Base-by-base conservation (phyloP, 2,888 invertebrate species). In the Archips crataeganus region DNA sequence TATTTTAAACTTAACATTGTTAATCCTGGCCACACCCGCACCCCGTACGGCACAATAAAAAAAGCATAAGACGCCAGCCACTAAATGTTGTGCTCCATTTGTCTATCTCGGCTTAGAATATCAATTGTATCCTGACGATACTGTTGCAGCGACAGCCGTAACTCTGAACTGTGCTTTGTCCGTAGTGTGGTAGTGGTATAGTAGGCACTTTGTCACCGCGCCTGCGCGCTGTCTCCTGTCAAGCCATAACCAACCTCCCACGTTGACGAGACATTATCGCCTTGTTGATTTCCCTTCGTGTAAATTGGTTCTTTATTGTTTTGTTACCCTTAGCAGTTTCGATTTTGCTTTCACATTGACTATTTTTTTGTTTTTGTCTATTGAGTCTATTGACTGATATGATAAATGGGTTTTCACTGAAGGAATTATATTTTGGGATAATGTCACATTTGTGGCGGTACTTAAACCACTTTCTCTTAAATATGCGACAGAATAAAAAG, bases 191-290 rank as follows among this genome's bases (percentile, higher is more conserved):
- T 45, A 45, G 45, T 45, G 45, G 45, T 69, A 77, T 45, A 11
- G 45, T 69, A 77, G 80, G 82, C 82, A 81, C 82, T 84, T 83
- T 83, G 81, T 86, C 82, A 82, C 77, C 83, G 84, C 86, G 84
- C 82, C 79, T 79, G 82, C 83, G 83, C 82, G 76, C 76, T 75
- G 74, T 79, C 71, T 76, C 79, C 80, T 82, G 82, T 80, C 81
- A 80, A 65, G 70, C 83, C 79, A 81, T 81, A 81, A 81, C 82
- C 79, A 76, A 85, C 90, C 89, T 84, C 90, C 90, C 84, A 85
- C 83, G 80, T 79, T 57, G 82, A 70, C 74, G 77, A 70, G 78
- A 74, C 78, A 74, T 70, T 68, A 72, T 70, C 69, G 75, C 68
- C 70, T 67, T 65, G 70, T 70, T 76, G 67, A 62, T 74, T 75